phyloP scores from a whole-genome alignment of 2,113 vertebrate species.

The Tenrec ecaudatus region DNA sequence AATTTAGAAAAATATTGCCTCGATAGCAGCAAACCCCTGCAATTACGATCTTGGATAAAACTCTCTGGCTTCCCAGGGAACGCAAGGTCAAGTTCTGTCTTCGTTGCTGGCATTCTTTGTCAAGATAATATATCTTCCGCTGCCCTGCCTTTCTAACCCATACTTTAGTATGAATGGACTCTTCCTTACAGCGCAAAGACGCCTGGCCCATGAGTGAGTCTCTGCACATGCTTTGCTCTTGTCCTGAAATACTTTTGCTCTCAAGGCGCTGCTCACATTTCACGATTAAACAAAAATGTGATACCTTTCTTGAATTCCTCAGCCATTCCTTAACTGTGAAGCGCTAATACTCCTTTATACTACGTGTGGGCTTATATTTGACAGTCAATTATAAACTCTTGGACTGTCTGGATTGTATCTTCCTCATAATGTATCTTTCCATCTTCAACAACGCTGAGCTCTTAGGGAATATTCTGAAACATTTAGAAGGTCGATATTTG shows the following conservation, averaged over 20 bases:
- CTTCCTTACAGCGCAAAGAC: neutral
- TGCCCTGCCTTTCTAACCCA: neutral
- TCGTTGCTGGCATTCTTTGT: neutral
- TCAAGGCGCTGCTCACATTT: neutral
- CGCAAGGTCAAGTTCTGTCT: neutral
- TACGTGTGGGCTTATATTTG: neutral
- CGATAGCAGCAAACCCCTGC: neutral
- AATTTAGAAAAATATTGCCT: neutral
- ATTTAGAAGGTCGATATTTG: neutral
- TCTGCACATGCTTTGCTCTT: neutral
- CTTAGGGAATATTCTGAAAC: neutral
- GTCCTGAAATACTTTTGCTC: neutral
- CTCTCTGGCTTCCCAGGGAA: neutral
- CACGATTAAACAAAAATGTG: neutral
- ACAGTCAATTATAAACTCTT: neutral
- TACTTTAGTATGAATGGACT: neutral
- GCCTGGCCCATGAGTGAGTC: neutral
- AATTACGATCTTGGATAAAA: neutral
- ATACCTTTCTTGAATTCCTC: neutral
- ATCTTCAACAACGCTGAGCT: neutral
- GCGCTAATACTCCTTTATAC: neutral
- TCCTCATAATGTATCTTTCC: neutral
- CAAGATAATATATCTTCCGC: neutral
- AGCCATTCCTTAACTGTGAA: neutral
- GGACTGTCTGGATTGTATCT: neutral